phyloP scores from a whole-genome alignment of 2,113 vertebrate genomes.

The Xiphophorus maculatus region DNA sequence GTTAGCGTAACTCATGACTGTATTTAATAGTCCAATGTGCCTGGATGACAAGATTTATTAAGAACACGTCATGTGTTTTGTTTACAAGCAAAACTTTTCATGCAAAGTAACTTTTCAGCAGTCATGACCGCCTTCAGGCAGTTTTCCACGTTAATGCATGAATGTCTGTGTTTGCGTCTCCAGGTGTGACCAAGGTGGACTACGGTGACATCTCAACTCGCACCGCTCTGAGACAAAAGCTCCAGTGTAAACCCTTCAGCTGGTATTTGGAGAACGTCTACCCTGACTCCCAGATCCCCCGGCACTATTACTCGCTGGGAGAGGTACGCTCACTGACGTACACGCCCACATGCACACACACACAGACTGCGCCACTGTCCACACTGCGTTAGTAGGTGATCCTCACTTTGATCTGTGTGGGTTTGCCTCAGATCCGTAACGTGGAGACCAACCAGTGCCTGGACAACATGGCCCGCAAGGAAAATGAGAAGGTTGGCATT shows the following conservation, averaged over 20 bases:
- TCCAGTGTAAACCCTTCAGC: slow-evolving; percentile 97
- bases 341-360: slow-evolving; percentile 15
- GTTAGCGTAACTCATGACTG: no score
- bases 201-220: slow-evolving; percentile 95
- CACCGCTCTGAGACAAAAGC: slow-evolving; percentile 89
- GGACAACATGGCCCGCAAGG: slow-evolving; percentile 99
- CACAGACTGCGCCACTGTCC: background rate
- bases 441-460: slow-evolving; percentile 99
- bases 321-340: slow-evolving; percentile 83
- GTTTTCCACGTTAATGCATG: background rate
- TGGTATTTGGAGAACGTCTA: slow-evolving; percentile 99
- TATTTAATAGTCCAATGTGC: no score
- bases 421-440: slow-evolving; percentile 88
- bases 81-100: no score
- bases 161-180: slow-evolving; percentile 23
- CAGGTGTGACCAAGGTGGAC: slow-evolving; percentile 99
- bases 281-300: slow-evolving; percentile 98
- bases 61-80: background rate
- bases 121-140: background rate
- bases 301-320: slow-evolving; percentile 97
- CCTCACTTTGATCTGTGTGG: slow-evolving; percentile 6
- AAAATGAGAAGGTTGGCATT: slow-evolving; percentile 99
- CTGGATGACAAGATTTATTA: background rate
- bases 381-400: background rate
- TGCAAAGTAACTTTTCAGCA: background rate